Conservation (phyloP, 2,888 invertebrate species). For the Cantharis nigra region DNA sequence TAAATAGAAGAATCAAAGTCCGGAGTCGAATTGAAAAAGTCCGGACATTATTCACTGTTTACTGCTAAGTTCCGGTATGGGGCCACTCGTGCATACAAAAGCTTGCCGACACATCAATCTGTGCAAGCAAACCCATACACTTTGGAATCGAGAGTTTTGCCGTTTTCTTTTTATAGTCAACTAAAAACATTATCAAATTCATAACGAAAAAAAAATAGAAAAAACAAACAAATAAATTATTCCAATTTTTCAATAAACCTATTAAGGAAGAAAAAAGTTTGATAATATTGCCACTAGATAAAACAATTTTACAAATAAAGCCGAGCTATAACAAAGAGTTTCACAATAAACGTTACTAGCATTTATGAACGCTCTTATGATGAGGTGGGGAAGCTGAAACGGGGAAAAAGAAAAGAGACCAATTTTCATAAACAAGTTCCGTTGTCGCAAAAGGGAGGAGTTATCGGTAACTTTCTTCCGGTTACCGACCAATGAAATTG, state of each 20-base stretch:
- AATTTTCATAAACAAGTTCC: slow-evolving; percentile 35
- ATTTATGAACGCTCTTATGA: background rate
- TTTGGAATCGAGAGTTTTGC: slow-evolving; percentile 26
- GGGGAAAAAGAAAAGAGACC: slow-evolving; percentile 10
- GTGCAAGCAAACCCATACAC: slow-evolving; percentile 29
- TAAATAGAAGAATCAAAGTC: slow-evolving; percentile 32
- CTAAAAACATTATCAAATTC: background rate
- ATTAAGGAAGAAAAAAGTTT: background rate
- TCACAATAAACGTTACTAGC: slow-evolving; percentile 1
- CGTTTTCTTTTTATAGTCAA: background rate
- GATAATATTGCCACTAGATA: background rate
- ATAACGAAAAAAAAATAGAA: background rate
- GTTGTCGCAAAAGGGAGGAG: slow-evolving; percentile 42
- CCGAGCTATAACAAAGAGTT: background rate
- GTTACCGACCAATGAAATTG: slow-evolving; percentile 46
- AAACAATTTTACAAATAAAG: background rate
- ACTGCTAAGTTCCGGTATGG: slow-evolving; percentile 44
- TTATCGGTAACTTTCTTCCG: slow-evolving; percentile 50
- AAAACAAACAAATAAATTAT: slow-evolving; percentile 1
- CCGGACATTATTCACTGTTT: slow-evolving; percentile 46
- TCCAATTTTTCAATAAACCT: background rate
- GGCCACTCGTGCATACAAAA: slow-evolving; percentile 49
- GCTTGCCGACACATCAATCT: slow-evolving; percentile 42
- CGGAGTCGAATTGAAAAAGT: slow-evolving; percentile 40
- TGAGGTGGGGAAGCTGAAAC: slow-evolving; percentile 2